Evolutionary conservation across 2,797 vertebrate genomes (phyloP), one percentile per base, ranked within the genome.

Genomic region (Phrynocephalus guinanensis): DNA sequence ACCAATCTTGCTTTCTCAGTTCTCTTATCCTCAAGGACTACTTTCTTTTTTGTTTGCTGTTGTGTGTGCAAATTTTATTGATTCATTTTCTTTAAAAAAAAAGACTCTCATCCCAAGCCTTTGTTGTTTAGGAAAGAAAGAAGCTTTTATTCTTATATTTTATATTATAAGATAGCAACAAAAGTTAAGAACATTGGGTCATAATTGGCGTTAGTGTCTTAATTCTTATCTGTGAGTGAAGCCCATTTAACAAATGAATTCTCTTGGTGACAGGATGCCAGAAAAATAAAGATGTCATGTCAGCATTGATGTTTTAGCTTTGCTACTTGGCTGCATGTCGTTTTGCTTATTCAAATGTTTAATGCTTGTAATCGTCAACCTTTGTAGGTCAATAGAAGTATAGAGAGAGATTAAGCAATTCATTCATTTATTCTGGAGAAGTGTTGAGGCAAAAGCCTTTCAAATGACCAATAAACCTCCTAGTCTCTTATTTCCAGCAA

Each of bases 401-500:
- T 48, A 80, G 18, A 79, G 70, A 87, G 85, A 83, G 82, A 90
- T 63, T 91, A 79, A 88, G 79, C 79, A 84, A 82, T 3, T 89
- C 83, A 44, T 63, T 77, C 80, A n/a, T 85, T 92, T 3, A 63
- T 56, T 56, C 3, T 87, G 2, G n/a, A 24, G 56, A 80, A 67
- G 30, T 68, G 63, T 33, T 81, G 48, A 60, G 68, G 13, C 1
- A 60, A 91, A 33, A 87, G 8, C 44, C 6, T 90, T 92, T 93
- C 89, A 90, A 92, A 82, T 87, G 3, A 76, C 24, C 80, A 90
- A 18, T 77, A 86, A 84, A 30, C 70, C 16, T 68, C 5, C 67
- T 89, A 86, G 52, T 86, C 26, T 90, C 67, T 30, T 63, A 77
- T 73, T 88, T 26, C 30, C 88, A 85, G 86, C 33, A 93, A 86